Conservation (phyloP, 2,797 vertebrate genomes). For the Myotis pilosus region DNA sequence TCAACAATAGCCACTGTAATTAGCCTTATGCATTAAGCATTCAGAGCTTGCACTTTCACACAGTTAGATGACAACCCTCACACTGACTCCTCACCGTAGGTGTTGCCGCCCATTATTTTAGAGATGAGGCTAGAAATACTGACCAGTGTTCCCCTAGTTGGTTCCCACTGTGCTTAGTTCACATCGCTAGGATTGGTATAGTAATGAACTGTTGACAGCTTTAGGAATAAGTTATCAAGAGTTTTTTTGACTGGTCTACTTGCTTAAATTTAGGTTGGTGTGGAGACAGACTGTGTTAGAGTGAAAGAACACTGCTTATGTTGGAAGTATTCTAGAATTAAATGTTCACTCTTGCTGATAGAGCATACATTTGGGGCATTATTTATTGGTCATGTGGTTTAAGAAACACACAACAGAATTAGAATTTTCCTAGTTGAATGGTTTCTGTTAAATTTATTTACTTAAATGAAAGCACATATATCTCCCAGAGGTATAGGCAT, state of each 20-base stretch:
- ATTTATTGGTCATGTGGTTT: neutral
- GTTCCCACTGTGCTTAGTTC: neutral
- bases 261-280: neutral
- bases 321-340: neutral
- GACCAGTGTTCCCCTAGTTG: fast-evolving
- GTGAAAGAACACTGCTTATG: neutral
- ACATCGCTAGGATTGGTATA: fast-evolving
- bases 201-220: neutral
- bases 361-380: neutral
- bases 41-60: neutral
- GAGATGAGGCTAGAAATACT: neutral
- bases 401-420: neutral
- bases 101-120: neutral
- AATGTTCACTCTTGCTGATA: neutral
- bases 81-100: fast-evolving
- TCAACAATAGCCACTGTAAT: neutral
- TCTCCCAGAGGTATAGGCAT: neutral
- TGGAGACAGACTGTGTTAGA: neutral
- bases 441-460: neutral
- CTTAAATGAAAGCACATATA: neutral
- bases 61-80: neutral
- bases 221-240: neutral
- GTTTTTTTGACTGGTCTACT: neutral
- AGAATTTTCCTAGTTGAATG: neutral
- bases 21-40: neutral